A percentile compares a stretch with the other conserved stretches of the same genome.
These are phyloP conservation scores for Dasyornis broadbenti DNA, from an alignment of 2,113 vertebrate species.

Conservation along the genomic window DNA sequence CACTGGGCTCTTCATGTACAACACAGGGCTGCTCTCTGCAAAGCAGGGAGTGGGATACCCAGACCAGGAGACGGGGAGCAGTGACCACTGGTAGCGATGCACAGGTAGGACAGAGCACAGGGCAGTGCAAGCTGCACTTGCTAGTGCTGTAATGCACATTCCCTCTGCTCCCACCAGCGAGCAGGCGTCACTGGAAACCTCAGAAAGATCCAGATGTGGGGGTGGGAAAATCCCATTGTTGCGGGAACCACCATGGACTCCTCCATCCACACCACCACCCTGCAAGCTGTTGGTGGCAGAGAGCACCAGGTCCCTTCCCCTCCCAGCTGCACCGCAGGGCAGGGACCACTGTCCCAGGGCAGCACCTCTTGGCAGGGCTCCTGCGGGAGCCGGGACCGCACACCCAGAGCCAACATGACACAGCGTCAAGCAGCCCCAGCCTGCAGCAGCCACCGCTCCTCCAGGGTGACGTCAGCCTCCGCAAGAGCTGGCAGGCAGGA, in stretches of 20 bases:
- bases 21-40: neutral
- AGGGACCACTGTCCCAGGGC: neutral
- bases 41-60: neutral
- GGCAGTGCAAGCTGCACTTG: neutral
- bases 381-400: neutral
- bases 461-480: conserved; percentile 27
- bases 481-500: conserved; percentile 33
- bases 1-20: neutral
- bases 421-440: neutral
- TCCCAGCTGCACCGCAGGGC: neutral
- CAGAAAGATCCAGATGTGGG: neutral
- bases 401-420: neutral
- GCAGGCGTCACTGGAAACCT: neutral
- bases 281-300: fast-evolving
- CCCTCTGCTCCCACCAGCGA: neutral
- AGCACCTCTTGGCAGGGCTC: neutral
- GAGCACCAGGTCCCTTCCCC: neutral
- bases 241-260: neutral
- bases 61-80: neutral
- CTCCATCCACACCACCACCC: neutral
- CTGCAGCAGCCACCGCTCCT: conserved; percentile 34
- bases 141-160: fast-evolving
- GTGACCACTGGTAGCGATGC: neutral
- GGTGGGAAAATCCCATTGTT: neutral
- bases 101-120: fast-evolving